Base-by-base conservation (phyloP, 2,113 vertebrate genomes). In the Epinephelus moara region DNA sequence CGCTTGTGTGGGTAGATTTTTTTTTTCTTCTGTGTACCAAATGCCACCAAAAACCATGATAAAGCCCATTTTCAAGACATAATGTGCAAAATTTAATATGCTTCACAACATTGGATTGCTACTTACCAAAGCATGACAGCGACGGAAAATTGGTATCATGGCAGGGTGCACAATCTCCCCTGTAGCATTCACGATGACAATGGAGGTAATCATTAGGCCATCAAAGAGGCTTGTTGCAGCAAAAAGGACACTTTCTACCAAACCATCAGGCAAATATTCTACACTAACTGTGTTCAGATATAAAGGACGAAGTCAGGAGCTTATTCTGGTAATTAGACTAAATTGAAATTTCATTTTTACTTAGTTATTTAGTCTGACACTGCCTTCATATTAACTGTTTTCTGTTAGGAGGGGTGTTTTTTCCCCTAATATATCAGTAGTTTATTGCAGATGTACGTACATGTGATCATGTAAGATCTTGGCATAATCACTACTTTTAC, bases 171-270 rank as follows among this genome's bases (percentile, higher is more conserved):
- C 61, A 62, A 53, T 70, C 53, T 85, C 15, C 69, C 50, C 70
- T 60, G 81, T 53, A 81, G 72, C 63, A 67, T 81, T 79, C 62
- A 47, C 57, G 42, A 42, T 78, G 78, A 78, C 86, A 89, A 74
- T 71, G 66, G 68, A 74, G 70, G 78, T 59, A 75, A 88, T 91
- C 79, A 90, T 67, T 57, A 75, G 75, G 37, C 76, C 66, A 89
- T 85, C 81, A 83, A 49, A 87, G 63, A 68, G 67, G 70, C 13
- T 80, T 64, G 60, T 78, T 62, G 56, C 21, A 33, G 63, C 6
- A 71, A 79, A 70, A 74, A 82, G 30, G 19, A 72, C 17, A 52
- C 8, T 62, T 45, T 64, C 15, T 27, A 62, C 45, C 33, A 81
- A 85, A 55, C 12, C 1, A n/a, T 4, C 10, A 53, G 62, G 57